Evolutionary conservation across 2,113 vertebrate genomes (phyloP), one percentile per base, ranked within the genome.

Genomic region (Craseonycteris thonglongyai): DNA sequence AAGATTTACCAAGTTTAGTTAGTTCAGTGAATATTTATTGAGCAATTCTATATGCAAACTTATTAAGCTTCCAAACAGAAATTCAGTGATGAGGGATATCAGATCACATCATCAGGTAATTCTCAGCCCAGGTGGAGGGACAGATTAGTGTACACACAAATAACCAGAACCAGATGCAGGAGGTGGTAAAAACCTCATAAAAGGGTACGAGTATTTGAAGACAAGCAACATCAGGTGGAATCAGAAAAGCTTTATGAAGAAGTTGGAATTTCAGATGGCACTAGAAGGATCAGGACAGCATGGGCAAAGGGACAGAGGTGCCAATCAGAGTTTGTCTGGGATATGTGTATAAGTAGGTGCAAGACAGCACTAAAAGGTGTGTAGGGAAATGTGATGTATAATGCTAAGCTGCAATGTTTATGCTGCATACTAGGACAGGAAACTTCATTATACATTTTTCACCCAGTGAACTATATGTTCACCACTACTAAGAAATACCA

Each of bases 261-360:
- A 63, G 19, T 10, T 61, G 8, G 33, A 7, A 28, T 56, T 84
- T 66, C 38, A 5, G 14, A 4, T 33, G 6, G 58, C 18, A 2
- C n/a, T 59, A 51, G 30, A 66, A 69, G 51, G 21, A 68, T 38
- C 8, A 40, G 7, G 33, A 9, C 42, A 15, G n/a, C 35, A 26
- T 2, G 18, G 51, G 28, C 33, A 14, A 33, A 80, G 11, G 19
- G 6, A 33, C 3, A 0, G 4, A 6, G 10, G 22, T 12, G 10
- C 8, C 11, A 1, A 30, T 42, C 1, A 7, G 16, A 14, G 9
- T 18, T 65, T 51, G 11, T 69, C 59, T 61, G 6, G 5, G 8
- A 8, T 0, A 2, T 1, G 0, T 33, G 14, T 5, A 47, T 40
- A 69, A 66, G 42, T 28, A 35, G 15, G 28, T 21, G 4, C 45